These are phyloP conservation scores for Telmatherina bonti DNA, from an alignment of 2,797 vertebrate genomes.

Conservation along the genomic window DNA sequence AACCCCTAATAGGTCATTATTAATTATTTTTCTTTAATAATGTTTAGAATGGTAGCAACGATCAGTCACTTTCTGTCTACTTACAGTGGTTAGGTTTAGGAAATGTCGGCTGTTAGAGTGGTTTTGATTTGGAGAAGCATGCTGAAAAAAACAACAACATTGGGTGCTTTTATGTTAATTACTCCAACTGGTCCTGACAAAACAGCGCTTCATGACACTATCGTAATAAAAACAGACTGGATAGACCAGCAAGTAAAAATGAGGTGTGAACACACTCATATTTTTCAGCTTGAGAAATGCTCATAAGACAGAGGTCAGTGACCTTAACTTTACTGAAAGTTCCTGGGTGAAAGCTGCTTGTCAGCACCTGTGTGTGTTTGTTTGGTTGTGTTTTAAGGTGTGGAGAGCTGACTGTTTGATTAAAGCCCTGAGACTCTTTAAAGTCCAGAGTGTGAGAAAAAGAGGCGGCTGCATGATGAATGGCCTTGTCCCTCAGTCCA, in stretches of 20 bases:
- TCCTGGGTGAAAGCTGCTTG: constrained; percentile 51
- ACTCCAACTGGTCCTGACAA: not conserved
- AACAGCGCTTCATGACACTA: constrained; percentile 2
- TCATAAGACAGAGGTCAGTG: constrained; percentile 40
- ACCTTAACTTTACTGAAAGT: constrained; percentile 59
- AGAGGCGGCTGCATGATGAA: constrained; percentile 57
- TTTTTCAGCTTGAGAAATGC: constrained; percentile 25
- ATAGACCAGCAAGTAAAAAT: constrained; percentile 24
- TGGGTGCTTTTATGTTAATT: not conserved
- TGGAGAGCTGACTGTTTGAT: constrained; percentile 51
- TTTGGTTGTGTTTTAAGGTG: constrained; percentile 49
- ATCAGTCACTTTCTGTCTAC: not conserved
- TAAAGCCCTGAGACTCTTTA: constrained; percentile 62
- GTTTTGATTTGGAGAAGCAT: not conserved
- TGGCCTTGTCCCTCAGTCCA: constrained; percentile 43
- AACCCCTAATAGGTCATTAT: too few relatives aligned
- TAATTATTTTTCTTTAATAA: too few relatives aligned
- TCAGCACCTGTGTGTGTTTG: constrained; percentile 48
- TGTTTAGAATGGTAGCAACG: too few relatives aligned
- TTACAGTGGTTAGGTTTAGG: not conserved
- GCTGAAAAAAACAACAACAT: not conserved
- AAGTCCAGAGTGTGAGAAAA: constrained; percentile 58
- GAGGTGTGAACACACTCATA: constrained; percentile 39
- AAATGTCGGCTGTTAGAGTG: not conserved
- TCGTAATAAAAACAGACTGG: constrained; percentile 1